Percentiles rank a stretch among this genome's conserved stretches.
These are phyloP conservation scores for Gambusia yucatana DNA, from an alignment of 2,797 vertebrate species.

Conservation along the genomic window DNA sequence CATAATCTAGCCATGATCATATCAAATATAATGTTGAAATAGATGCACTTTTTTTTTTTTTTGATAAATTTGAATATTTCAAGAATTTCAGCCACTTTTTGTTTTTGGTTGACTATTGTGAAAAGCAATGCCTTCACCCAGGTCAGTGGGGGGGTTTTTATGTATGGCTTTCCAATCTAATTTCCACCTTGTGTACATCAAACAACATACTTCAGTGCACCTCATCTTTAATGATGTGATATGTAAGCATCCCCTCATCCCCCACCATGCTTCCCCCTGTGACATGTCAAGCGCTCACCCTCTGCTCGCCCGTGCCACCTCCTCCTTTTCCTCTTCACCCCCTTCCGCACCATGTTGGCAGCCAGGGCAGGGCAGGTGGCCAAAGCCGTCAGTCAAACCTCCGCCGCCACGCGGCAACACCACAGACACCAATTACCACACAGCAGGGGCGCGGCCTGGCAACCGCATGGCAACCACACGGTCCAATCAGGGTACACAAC, in stretches of 20 bases:
- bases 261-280: slow-evolving; percentile 16
- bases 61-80: not conserved
- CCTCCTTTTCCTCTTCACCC: slow-evolving; percentile 48
- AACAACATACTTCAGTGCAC: slow-evolving; percentile 54
- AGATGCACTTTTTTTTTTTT: not conserved
- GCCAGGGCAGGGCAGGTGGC: slow-evolving; percentile 84
- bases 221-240: slow-evolving; percentile 51
- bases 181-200: slow-evolving; percentile 42
- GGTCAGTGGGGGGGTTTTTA: not conserved
- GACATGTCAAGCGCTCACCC: slow-evolving; percentile 54
- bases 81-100: not conserved
- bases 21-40: not conserved
- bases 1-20: not conserved
- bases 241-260: slow-evolving; percentile 30
- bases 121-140: slow-evolving; percentile 48
- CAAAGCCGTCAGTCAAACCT: slow-evolving; percentile 84
- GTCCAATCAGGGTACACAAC: slow-evolving; percentile 84
- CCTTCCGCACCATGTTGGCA: slow-evolving; percentile 69
- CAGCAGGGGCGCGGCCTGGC: slow-evolving; percentile 84
- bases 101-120: slow-evolving; percentile 1
- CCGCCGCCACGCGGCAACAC: slow-evolving; percentile 77
- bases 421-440: slow-evolving; percentile 85
- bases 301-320: slow-evolving; percentile 54
- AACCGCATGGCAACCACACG: slow-evolving; percentile 84
- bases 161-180: slow-evolving; percentile 36